These are phyloP conservation scores for Aphyosemion australe DNA, from an alignment of 2,113 vertebrate species.

Conservation along the genomic window DNA sequence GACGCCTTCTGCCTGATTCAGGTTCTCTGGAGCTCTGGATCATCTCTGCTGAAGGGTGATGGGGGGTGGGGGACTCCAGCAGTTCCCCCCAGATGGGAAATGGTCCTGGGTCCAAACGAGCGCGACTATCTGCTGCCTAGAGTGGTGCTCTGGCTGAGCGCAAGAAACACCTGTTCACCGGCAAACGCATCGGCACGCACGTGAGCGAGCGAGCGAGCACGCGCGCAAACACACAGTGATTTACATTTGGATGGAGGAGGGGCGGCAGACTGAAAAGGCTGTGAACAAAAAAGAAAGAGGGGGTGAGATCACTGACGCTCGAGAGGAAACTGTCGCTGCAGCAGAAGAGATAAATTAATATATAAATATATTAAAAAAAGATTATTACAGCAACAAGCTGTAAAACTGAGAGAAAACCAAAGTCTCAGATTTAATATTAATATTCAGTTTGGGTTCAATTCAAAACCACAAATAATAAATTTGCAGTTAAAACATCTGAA, in stretches of 20 bases:
- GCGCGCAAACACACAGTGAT: slow-evolving; percentile 6
- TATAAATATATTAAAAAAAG: neutral
- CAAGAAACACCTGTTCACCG: slow-evolving; percentile 63
- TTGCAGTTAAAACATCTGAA: too few relatives aligned
- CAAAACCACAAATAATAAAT: neutral
- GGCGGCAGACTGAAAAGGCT: slow-evolving; percentile 26
- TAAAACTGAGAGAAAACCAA: neutral
- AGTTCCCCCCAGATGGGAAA: slow-evolving; percentile 5
- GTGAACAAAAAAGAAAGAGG: slow-evolving; percentile 18
- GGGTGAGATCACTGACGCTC: slow-evolving; percentile 5
- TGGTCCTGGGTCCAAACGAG: slow-evolving; percentile 1
- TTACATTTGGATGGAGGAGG: slow-evolving; percentile 38
- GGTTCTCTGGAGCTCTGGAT: slow-evolving; percentile 8
- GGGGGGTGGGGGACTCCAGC: neutral
- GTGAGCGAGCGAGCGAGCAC: slow-evolving; percentile 2
- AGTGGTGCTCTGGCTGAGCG: slow-evolving; percentile 25
- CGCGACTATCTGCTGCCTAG: slow-evolving; percentile 11
- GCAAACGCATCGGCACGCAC: slow-evolving; percentile 43
- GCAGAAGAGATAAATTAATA: neutral
- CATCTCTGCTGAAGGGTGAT: slow-evolving; percentile 18
- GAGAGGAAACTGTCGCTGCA: neutral
- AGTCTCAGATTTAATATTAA: neutral
- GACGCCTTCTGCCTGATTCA: slow-evolving; percentile 13
- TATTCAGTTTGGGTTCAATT: neutral
- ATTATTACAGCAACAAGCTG: neutral